Percentiles rank a stretch among this genome's conserved stretches.
Evolutionary conservation across 2,113 vertebrate species (phyloP).

Genomic region (Spea bombifrons): DNA sequence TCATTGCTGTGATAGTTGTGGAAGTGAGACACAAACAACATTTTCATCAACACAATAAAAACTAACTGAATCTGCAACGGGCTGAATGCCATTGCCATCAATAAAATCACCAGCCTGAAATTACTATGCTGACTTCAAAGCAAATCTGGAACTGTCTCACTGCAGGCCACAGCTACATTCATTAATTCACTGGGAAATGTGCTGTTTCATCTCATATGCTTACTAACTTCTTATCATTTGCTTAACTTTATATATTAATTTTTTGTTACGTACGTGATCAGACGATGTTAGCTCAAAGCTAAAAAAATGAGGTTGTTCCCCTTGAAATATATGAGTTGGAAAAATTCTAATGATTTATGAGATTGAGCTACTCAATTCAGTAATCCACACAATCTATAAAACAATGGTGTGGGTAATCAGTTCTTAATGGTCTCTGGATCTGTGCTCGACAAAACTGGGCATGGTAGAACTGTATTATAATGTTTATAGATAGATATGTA

Average conservation of each 20-base stretch:
- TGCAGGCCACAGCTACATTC: conserved; percentile 51
- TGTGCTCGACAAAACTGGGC: conserved; percentile 50
- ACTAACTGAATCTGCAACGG: conserved; percentile 50
- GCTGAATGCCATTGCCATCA: conserved; percentile 35
- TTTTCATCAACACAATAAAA: conserved; percentile 46
- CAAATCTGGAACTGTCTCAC: conserved; percentile 43
- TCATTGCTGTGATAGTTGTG: conserved; percentile 32
- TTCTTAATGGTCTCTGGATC: conserved; percentile 53
- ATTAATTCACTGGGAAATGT: conserved; percentile 59
- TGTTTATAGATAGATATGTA: conserved; percentile 21
- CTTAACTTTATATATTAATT: conserved; percentile 53
- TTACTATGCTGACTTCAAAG: conserved; percentile 55
- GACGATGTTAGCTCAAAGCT: conserved; percentile 6
- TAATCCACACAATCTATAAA: conserved; percentile 52
- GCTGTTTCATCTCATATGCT: conserved; percentile 50
- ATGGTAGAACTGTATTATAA: conserved; percentile 36
- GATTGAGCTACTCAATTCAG: conserved; percentile 37
- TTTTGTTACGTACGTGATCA: conserved; percentile 31
- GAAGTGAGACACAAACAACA: conserved; percentile 44
- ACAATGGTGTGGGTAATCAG: conserved; percentile 52
- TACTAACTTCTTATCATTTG: conserved; percentile 52
- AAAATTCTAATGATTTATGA: conserved; percentile 42
- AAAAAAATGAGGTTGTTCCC: background rate
- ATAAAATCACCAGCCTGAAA: conserved; percentile 51
- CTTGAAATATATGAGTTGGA: conserved; percentile 45